Conservation (phyloP, 2,888 invertebrate genomes). For the Phyllotreta striolata region DNA sequence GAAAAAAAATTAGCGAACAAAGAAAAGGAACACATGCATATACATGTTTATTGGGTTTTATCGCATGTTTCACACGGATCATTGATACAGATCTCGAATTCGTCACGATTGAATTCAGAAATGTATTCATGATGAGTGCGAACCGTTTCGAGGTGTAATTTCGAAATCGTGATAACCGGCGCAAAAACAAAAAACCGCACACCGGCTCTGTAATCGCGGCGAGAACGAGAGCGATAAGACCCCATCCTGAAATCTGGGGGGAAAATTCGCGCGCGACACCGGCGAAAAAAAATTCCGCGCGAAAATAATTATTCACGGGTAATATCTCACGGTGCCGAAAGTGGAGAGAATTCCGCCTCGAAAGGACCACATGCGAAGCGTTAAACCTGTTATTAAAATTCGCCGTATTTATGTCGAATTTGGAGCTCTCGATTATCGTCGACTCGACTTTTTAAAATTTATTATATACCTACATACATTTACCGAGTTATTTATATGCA, state of each 20-base stretch:
- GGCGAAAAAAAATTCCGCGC: conserved; percentile 1
- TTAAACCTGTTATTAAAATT: conserved; percentile 22
- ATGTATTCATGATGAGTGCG: conserved; percentile 29
- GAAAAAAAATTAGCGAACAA: conserved; percentile 17
- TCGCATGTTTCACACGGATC: conserved; percentile 39
- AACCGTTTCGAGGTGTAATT: conserved; percentile 31
- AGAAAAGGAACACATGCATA: conserved; percentile 10
- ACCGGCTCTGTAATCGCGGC: background rate
- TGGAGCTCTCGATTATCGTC: background rate
- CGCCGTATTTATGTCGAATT: conserved; percentile 18
- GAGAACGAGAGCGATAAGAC: too few species aligned
- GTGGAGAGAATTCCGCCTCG: background rate
- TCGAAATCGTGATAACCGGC: conserved; percentile 34
- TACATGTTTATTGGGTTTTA: conserved; percentile 39
- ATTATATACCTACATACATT: background rate
- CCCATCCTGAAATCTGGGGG: too few species aligned
- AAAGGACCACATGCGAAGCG: conserved; percentile 17
- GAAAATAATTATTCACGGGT: conserved; percentile 3
- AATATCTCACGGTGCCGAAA: conserved; percentile 10
- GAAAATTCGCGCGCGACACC: background rate
- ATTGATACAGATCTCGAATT: conserved; percentile 36
- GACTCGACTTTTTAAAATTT: background rate
- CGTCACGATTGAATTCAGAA: conserved; percentile 35
- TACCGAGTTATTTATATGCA: too few species aligned
- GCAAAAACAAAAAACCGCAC: background rate